Evolutionary conservation across 1,140 invertebrate genomes (phyloP), one percentile per base, ranked within the genome.

Genomic region (Steinernema khuongi): DNA sequence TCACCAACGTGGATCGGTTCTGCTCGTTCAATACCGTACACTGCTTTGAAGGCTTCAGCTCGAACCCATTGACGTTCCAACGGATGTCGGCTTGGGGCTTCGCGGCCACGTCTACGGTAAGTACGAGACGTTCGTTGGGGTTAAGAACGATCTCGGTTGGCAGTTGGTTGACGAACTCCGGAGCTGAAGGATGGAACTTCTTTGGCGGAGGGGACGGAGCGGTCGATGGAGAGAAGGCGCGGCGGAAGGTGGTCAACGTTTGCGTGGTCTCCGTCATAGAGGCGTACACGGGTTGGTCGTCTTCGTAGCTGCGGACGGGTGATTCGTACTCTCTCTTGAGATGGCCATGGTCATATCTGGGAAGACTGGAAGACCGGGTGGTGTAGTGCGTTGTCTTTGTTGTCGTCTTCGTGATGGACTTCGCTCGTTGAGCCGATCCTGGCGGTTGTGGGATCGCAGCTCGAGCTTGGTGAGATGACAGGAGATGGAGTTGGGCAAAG

Each of bases 1-100:
- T 44, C 11, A 80, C 68, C 17, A 83, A 67, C 7, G 73, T 81
- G 1, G 81, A 82, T 33, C 71, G 66, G 44, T 82, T 82, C 30
- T 76, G 75, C 67, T 83, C 77, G 50, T 77, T 74, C 30, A 77
- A 71, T n/a, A 77, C 30, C 44, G 75, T 73, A 41, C 74, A 71
- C 41, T 82, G 73, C 31, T 82, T 73, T 7, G 31, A 44, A 18
- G 70, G 67, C 22, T 71, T 36, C 14, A 82, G 44, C 33, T 76
- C 75, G 28, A 79, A 74, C n/a, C 82, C 81, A 67, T 83, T 79
- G 1, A 83, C 73, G 70, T 77, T 72, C 81, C 81, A 83, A 66
- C 31, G 70, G 66, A 83, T 74, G 18, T 82, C 76, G 17, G 81
- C 81, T 33, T 75, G 68, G 26, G 81, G 81, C 31, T 74, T 60